A percentile compares a stretch with the other conserved stretches of the same genome.
phyloP scores from a whole-genome alignment of 1,140 invertebrate genomes.

The Papilio aristodemus region DNA sequence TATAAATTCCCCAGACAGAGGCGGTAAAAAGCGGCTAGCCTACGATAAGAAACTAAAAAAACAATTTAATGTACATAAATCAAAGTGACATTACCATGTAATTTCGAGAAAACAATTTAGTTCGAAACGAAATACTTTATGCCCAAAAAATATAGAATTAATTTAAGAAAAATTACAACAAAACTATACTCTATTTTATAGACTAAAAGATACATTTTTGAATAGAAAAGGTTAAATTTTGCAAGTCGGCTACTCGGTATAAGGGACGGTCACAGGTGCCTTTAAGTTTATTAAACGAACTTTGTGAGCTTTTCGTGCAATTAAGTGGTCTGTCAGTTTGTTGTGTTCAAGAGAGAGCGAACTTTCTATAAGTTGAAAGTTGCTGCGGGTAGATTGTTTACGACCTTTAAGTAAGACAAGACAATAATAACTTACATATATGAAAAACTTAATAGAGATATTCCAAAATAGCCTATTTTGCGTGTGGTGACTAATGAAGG shows the following conservation, averaged over 20 bases:
- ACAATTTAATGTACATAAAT: neutral
- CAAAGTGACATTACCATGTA: neutral
- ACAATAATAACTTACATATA: neutral
- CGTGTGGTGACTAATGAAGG: too few species aligned
- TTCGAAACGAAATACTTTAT: neutral
- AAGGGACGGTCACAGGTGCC: constrained; percentile 13
- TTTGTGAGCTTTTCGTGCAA: constrained; percentile 19
- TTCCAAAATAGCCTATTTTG: too few species aligned
- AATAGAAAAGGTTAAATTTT: constrained; percentile 2
- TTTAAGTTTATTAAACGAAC: constrained; percentile 21
- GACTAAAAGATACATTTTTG: neutral
- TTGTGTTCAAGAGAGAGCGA: neutral
- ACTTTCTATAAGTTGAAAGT: constrained; percentile 1
- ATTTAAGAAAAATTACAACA: neutral
- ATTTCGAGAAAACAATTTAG: neutral
- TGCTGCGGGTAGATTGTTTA: constrained; percentile 1
- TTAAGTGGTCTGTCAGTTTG: constrained; percentile 20
- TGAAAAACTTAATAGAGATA: neutral
- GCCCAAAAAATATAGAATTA: neutral
- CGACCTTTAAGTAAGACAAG: neutral
- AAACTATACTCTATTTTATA: neutral
- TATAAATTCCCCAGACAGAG: too few species aligned
- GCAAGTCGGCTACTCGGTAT: neutral
- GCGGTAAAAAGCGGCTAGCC: too few species aligned
- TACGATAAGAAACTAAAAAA: too few species aligned